Evolutionary conservation across 1,140 invertebrate species (phyloP).

Genomic region (Drosophila arawakana): DNA sequence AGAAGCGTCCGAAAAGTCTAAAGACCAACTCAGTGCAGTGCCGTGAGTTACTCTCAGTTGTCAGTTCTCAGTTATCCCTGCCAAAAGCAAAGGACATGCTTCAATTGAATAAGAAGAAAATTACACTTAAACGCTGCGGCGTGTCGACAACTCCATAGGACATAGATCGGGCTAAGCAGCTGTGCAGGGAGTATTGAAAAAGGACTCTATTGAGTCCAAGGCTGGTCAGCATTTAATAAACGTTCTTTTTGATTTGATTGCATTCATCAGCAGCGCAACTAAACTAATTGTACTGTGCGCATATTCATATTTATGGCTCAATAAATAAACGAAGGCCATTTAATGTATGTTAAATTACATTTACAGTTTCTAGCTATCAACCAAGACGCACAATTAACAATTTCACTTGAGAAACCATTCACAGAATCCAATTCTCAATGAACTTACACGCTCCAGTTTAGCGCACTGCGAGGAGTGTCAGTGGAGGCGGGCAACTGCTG

Average conservation of each 20-base stretch:
- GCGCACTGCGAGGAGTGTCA: slow-evolving; percentile 11
- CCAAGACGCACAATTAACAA: slow-evolving; percentile 48
- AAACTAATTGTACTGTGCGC: background rate
- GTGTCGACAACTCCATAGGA: slow-evolving; percentile 54
- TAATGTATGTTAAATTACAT: no score
- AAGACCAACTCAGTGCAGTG: slow-evolving; percentile 61
- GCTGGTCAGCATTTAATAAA: slow-evolving; percentile 35
- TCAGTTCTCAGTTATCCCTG: slow-evolving; percentile 41
- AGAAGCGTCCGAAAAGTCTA: slow-evolving; percentile 5
- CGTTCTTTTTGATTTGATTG: slow-evolving; percentile 58
- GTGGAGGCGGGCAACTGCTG: background rate
- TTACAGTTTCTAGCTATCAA: no score
- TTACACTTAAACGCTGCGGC: slow-evolving; percentile 79
- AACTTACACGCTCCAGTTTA: slow-evolving; percentile 45
- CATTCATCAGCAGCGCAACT: slow-evolving; percentile 51
- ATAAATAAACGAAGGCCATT: no score
- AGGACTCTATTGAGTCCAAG: background rate
- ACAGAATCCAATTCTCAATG: slow-evolving; percentile 30
- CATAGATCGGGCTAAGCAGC: background rate
- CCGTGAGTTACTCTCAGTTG: slow-evolving; percentile 54
- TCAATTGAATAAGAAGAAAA: slow-evolving; percentile 82
- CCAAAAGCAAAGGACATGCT: slow-evolving; percentile 72
- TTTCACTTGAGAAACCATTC: slow-evolving; percentile 52
- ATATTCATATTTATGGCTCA: no score
- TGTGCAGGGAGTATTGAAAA: background rate